Evolutionary conservation across 23 tunicate genomes (phyloP), one percentile per base, ranked within the genome.

Genomic region (Halocynthia roretzi): DNA sequence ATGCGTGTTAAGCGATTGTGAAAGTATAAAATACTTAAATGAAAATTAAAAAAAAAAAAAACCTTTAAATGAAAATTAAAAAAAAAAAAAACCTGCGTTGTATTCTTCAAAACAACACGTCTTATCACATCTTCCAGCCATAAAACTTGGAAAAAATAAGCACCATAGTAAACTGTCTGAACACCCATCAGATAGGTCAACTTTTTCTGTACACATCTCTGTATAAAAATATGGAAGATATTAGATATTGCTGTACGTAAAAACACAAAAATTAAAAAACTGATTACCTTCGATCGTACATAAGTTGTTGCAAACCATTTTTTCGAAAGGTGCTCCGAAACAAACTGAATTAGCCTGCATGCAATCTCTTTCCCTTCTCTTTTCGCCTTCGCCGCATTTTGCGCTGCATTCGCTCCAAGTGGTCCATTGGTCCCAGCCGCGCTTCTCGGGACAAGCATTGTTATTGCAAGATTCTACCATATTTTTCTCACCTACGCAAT

Each of bases 401-500:
- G 50, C 53, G 52, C 61, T 68, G 48, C 86, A 82, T 7, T 10
- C 17, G 69, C 72, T 61, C 86, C 86, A 82, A 10, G 19, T 0
- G 8, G 58, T 52, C 86, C 86, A 82, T 21, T 40, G 23, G 1
- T 50, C 11, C 86, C 86, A 82, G 14, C 51, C 54, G 17, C 22
- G 61, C 1, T 20, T 15, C 5, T 62, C 22, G 11, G 8, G 48
- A 53, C 86, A 82, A 8, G 62, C 72, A 4, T 40, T 51, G 8
- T 56, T 61, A 50, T 76, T 75, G 58, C 86, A 82, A n/a, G 5
- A 53, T 52, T 23, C 21, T 44, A 8, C 53, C 22, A 48, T 18
- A 10, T 11, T 57, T 8, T 44, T 22, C 10, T 5, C 15, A 9
- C 86, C 86, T 31, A 9, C 54, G 71, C 86, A 82, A 50, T 40